Evolutionary conservation across 2,888 invertebrate genomes (phyloP).

Genomic region (Nomada hirtipes): DNA sequence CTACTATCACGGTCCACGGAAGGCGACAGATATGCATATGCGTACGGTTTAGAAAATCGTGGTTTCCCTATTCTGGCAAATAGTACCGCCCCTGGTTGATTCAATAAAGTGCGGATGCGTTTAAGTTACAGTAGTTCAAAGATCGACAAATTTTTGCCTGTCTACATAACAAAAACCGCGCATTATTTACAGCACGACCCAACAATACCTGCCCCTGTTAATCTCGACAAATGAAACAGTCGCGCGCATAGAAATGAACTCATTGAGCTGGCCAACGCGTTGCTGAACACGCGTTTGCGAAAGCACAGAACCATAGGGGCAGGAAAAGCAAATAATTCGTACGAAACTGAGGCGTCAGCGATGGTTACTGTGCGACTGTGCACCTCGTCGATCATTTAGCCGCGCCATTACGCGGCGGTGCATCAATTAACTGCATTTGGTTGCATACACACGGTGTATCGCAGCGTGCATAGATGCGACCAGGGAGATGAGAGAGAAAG

Average conservation of each 20-base stretch:
- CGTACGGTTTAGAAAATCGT: neutral
- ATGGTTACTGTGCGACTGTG: constrained; percentile 42
- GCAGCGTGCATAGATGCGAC: constrained; percentile 11
- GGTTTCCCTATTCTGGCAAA: neutral
- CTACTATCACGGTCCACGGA: neutral
- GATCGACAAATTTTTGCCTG: too few relatives aligned
- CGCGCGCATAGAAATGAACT: neutral
- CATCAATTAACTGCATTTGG: constrained; percentile 70
- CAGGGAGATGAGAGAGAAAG: constrained; percentile 65
- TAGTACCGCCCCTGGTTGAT: too few relatives aligned
- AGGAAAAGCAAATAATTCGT: constrained; percentile 25
- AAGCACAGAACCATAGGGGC: neutral
- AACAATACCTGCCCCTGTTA: neutral
- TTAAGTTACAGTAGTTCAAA: too few relatives aligned
- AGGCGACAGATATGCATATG: neutral
- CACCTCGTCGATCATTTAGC: constrained; percentile 65
- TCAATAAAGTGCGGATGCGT: too few relatives aligned
- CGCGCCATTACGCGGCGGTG: constrained; percentile 70
- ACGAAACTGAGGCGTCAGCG: constrained; percentile 34
- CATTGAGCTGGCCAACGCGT: neutral
- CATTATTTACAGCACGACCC: neutral
- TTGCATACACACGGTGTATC: constrained; percentile 32
- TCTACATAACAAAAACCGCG: neutral
- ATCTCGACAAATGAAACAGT: neutral
- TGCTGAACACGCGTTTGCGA: neutral